phyloP scores from a whole-genome alignment of 2,888 invertebrate species.

The Ephialtes manifestator region DNA sequence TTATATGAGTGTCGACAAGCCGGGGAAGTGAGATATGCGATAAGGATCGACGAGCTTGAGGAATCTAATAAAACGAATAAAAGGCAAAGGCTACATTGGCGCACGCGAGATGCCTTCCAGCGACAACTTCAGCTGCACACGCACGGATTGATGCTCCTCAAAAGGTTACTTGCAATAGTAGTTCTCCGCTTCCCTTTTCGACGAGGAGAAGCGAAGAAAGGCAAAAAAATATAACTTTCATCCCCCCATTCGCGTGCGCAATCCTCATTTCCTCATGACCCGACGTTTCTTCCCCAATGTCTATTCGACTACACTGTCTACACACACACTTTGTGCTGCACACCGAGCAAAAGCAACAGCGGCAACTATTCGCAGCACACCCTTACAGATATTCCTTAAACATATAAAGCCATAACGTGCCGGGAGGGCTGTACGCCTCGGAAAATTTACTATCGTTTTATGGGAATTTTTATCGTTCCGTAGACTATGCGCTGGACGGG shows the following conservation, averaged over 20 bases:
- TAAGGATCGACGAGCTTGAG: conserved; percentile 44
- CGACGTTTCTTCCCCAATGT: conserved; percentile 46
- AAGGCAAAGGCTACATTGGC: conserved; percentile 29
- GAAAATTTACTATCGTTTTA: conserved; percentile 82
- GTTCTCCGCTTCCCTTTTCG: neutral
- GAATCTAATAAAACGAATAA: conserved; percentile 65
- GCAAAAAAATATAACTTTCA: conserved; percentile 7
- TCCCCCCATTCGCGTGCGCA: conserved; percentile 52
- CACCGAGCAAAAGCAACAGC: conserved; percentile 21
- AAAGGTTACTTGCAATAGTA: neutral
- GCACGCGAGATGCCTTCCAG: neutral
- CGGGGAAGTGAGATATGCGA: conserved; percentile 37
- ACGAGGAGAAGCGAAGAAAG: neutral
- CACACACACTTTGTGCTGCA: neutral
- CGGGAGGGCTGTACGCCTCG: conserved; percentile 62
- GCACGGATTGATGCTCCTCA: conserved; percentile 1
- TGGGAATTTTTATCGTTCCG: conserved; percentile 83
- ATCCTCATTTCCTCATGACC: conserved; percentile 49
- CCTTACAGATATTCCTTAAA: conserved; percentile 56
- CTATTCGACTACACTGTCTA: conserved; percentile 5
- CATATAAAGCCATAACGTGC: conserved; percentile 68
- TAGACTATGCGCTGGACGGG: conserved; percentile 78
- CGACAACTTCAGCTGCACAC: neutral
- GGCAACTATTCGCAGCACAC: conserved; percentile 29
- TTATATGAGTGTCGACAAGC: conserved; percentile 26